Base-by-base conservation (phyloP, 2,797 vertebrate species). In the Dendrocincla tyrannina region DNA sequence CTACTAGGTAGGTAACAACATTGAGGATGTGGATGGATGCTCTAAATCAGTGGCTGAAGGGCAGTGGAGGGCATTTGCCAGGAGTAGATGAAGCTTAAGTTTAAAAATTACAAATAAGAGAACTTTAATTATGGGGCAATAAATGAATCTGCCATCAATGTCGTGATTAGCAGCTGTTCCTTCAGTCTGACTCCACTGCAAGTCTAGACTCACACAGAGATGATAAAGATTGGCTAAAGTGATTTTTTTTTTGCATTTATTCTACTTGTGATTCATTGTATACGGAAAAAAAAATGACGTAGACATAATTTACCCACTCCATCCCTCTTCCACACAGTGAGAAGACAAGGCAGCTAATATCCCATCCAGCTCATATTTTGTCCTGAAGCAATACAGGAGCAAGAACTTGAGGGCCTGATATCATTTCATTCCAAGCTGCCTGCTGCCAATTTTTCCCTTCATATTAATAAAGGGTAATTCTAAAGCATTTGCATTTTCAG, bases 401-500 rank as follows among this genome's bases (percentile, higher is more conserved):
- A 72, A 59, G 56, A 72, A 82, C 49, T 37, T 0, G 0, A 59
- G 68, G 58, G 62, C 62, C 60, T 88, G 30, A 4, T 60, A 85
- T 28, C 62, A 35, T 22, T 84, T 72, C 41, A 46, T 47, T 80
- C 72, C 84, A 85, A 80, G 47, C 8, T 72, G 49, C 47, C 47
- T 86, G 58, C 39, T 88, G 83, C 73, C 35, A 33, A 13, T 35
- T 49, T 72, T 77, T 30, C 2, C 23, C 47, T n/a, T 94, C 23
- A 12, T n/a, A 75, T 23, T 62, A 80, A 62, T 39, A 58, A 80
- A 75, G 24, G 10, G 12, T 37, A 83, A 77, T 46, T 77, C 49
- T 50, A 46, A 70, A 92, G 32, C 16, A 60, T 70, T 88, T 79
- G 20, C 17, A n/a, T 53, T 63, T 94, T 92, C 83, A 92, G 41